Base-by-base conservation (phyloP, 2,888 invertebrate genomes). In the Pharmacophagus antenor region DNA sequence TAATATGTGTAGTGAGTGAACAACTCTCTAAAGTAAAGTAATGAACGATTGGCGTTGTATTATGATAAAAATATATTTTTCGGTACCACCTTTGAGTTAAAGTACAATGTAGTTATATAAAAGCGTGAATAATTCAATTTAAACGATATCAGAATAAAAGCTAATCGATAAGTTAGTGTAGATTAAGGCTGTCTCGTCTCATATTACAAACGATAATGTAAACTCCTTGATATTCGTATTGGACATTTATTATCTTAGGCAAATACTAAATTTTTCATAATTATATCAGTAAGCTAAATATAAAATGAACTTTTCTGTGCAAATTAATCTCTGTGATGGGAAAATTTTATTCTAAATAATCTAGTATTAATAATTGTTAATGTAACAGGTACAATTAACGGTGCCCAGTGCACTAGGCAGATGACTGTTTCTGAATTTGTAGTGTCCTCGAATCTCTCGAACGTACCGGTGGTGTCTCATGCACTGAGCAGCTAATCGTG, bases 21-120 rank as follows among this genome's bases (percentile, higher is more conserved):
- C 84, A 82, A 80, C 81, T 85, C 79, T 83, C 77, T 82, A 80
- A 81, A 81, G 37, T 4, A n/a, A 10, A n/a, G 72, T 80, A 79
- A 79, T 74, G 74, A 79, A 70, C 72, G 73, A 86, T 88, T 86
- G 88, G 86, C 84, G 82, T 84, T 84, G 76, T 79, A 80, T 81
- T 73, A 77, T 79, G 79, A 83, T 80, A 76, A 79, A n/a, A 80
- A 67, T 75, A 86, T 86, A 86, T 87, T 84, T 85, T 86, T 87
- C 80, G 86, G 86, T 88, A 88, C 88, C 88, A 88, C 88, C 88
- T 88, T 88, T 89, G 84, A 84, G 83, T 88, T 88, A 88, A 88
- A 89, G 89, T 89, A 88, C 89, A 89, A 89, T 79, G 80, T 88
- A 88, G 88, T 81, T 87, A 77, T 82, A 78, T 77, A 80, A 50